Conservation (phyloP, 2,888 invertebrate species). For the Mylabris sibirica region DNA sequence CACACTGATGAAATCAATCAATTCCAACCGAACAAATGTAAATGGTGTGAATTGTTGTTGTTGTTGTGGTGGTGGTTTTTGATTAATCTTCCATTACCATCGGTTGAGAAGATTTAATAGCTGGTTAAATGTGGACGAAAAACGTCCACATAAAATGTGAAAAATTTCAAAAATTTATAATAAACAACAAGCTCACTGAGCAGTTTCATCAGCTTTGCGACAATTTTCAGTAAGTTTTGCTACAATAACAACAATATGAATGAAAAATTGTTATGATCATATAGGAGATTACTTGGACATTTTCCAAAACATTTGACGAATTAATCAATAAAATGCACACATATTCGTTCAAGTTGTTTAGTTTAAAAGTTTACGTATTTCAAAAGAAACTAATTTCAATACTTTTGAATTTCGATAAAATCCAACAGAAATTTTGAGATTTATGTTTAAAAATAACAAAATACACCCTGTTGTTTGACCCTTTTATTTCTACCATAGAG, state of each 20-base stretch:
- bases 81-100: no score
- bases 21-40: no score
- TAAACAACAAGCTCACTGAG: background rate
- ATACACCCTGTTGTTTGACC: background rate
- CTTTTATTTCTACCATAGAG: background rate
- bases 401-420: background rate
- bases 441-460: background rate
- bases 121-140: background rate
- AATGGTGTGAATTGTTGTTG: no score
- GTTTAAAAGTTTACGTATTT: background rate
- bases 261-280: background rate
- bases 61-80: no score
- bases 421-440: background rate
- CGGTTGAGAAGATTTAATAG: background rate
- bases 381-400: background rate
- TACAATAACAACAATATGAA: background rate
- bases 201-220: background rate
- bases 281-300: background rate
- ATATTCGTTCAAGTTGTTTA: background rate
- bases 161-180: background rate
- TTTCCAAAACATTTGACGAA: background rate
- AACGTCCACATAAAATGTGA: background rate
- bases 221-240: background rate
- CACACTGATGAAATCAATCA: no score
- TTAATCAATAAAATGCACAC: background rate